Base-by-base conservation (phyloP, 1,140 invertebrate species). In the Drosophila burlai region DNA sequence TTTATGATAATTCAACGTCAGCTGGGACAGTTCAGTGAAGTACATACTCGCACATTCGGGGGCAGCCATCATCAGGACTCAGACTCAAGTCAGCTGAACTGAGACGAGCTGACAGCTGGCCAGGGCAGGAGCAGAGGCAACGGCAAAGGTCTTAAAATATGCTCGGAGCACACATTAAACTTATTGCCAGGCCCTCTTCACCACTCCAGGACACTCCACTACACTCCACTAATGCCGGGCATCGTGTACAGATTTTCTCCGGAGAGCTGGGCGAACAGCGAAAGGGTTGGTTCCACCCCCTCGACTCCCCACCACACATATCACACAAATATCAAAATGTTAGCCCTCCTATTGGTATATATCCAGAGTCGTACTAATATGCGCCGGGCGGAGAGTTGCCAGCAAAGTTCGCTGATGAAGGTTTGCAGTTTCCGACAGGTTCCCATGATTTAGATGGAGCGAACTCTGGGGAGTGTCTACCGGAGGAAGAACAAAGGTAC, bases 1-100 rank as follows among this genome's bases (percentile, higher is more conserved):
- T 91, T 91, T 91, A 91, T 91, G 86, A 91, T 91, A 91, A 91
- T 91, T 91, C 86, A 81, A 91, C 86, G 86, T 91, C 86, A 91
- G 86, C 86, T 91, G 86, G 86, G 86, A 91, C 86, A 91, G 86
- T 91, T 91, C 86, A 80, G 85, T 67, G 59, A 66, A 80, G 76
- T 79, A 79, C 76, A 72, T 62, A 74, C 54, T 71, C 76, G 76
- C 58, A 50, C 72, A 78, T 73, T 77, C 34, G 72, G 75, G 76
- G 74, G 75, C 61, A 90, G 71, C 74, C 85, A 79, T 90, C 85
- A 90, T 82, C 67, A 43, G 62, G 73, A 55, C 73, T 76, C 59
- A 52, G 57, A 68, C 80, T 69, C 66, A 50, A 68, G 62, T 67
- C 66, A 68, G 46, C 66, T 75, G 72, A 75, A 64, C 72, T 74